Percentiles rank a stretch among this genome's conserved stretches.
These are phyloP conservation scores for Ditula angustiorana DNA, from an alignment of 2,888 invertebrate species.

Conservation along the genomic window DNA sequence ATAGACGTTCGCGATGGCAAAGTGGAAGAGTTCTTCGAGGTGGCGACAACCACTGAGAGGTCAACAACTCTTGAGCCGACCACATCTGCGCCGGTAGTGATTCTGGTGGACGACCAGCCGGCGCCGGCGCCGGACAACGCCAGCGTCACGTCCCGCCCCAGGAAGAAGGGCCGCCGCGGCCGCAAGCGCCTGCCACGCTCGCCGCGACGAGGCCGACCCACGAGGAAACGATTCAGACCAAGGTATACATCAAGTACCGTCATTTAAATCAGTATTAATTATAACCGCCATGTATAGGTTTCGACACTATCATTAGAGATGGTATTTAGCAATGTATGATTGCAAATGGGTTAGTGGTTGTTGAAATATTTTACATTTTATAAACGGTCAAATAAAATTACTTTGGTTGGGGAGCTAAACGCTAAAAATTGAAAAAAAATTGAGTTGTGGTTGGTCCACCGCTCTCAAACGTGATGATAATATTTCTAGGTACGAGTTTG, in stretches of 20 bases:
- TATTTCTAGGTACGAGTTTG: slow-evolving; percentile 65
- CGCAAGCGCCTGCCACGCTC: slow-evolving; percentile 73
- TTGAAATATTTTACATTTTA: too few species aligned
- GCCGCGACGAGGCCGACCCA: slow-evolving; percentile 75
- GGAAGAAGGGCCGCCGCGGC: slow-evolving; percentile 70
- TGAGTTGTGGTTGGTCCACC: too few species aligned
- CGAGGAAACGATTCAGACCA: slow-evolving; percentile 80
- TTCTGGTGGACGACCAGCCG: slow-evolving; percentile 79
- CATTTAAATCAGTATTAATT: background rate
- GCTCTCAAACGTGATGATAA: too few species aligned
- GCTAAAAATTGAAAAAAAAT: too few species aligned
- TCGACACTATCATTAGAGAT: too few species aligned
- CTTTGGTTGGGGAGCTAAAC: too few species aligned
- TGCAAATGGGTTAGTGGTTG: too few species aligned
- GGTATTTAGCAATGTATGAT: too few species aligned
- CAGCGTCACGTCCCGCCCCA: slow-evolving; percentile 60
- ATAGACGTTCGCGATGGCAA: slow-evolving; percentile 79
- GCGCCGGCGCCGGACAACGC: slow-evolving; percentile 68
- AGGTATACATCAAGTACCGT: slow-evolving; percentile 52
- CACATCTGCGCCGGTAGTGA: slow-evolving; percentile 72
- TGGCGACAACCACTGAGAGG: slow-evolving; percentile 65
- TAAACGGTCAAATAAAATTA: too few species aligned
- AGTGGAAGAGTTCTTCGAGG: slow-evolving; percentile 67
- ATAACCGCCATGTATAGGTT: too few species aligned
- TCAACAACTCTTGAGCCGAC: slow-evolving; percentile 63